These are phyloP conservation scores for Parapristionchus giblindavisi DNA, from an alignment of 2,888 invertebrate species.

Conservation along the genomic window DNA sequence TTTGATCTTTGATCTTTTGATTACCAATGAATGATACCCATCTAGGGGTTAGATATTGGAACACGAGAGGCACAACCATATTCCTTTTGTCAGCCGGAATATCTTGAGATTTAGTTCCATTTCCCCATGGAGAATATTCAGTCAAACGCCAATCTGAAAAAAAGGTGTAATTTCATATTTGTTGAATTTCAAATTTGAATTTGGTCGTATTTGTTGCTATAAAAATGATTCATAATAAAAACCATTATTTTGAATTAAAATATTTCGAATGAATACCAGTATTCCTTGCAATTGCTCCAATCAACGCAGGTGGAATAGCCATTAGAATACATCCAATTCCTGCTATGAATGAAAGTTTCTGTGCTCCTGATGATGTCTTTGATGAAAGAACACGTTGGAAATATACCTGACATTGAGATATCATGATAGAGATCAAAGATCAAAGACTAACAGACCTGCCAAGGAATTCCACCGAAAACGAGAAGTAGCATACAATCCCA, in stretches of 20 bases:
- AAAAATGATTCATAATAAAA: neutral
- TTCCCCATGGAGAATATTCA: conserved; percentile 74
- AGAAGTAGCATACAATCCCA: conserved; percentile 87
- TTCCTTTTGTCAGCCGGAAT: conserved; percentile 78
- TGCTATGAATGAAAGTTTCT: conserved; percentile 92
- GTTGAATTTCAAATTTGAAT: neutral
- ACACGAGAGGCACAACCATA: conserved; percentile 94
- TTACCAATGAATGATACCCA: conserved; percentile 92
- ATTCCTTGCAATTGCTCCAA: conserved; percentile 94
- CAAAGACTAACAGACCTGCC: conserved; percentile 81
- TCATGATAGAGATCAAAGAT: neutral
- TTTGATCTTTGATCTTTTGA: neutral
- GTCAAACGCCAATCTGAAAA: conserved; percentile 92
- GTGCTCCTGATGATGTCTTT: conserved; percentile 90
- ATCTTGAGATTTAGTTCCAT: conserved; percentile 59
- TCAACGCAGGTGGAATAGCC: conserved; percentile 95
- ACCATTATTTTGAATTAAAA: neutral
- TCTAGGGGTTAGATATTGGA: conserved; percentile 91
- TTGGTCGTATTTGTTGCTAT: neutral
- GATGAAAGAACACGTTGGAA: conserved; percentile 97
- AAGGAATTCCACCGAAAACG: conserved; percentile 94
- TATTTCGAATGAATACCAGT: conserved; percentile 73
- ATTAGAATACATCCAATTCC: conserved; percentile 93
- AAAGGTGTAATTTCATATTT: neutral
- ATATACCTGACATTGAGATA: conserved; percentile 80